Evolutionary conservation across 2,888 invertebrate species (phyloP), one percentile per base, ranked within the genome.

Genomic region (Prosopocoilus inquinatus): DNA sequence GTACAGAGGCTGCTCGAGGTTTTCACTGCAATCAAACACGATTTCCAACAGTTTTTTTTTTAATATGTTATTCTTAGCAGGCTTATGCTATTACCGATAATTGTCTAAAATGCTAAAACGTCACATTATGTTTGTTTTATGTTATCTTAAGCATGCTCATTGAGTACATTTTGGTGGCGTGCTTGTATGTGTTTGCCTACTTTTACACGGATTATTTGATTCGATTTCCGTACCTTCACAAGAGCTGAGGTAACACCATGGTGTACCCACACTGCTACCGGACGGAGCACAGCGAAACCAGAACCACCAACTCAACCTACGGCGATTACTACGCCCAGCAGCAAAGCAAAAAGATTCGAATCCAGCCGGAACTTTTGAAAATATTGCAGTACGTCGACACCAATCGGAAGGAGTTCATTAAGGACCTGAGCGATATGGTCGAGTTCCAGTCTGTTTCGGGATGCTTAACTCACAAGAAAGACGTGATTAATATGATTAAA

Each of bases 371-470:
- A 1, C 62, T 80, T 28, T 53, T 75, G 11, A 73, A 72, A 59
- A 69, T 78, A 52, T 68, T 77, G 36, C 77, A 77, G 54, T 73
- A 72, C 54, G 68, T 79, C 20, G 79, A 79, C 62, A 69, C 72
- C 1, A 69, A 74, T 47, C 65, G 67, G 28, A 59, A 66, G 44
- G 55, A 59, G 38, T 75, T 73, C 55, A 57, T 75, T 4, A 59
- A 69, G 0, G 72, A 79, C 57, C 62, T 79, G 32, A 64, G 61
- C 33, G 66, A 76, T 51, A 68, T 73, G 5, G 69, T 79, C 0
- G 64, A 69, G 52, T 74, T 79, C 49, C 71, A 71, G 50, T 77
- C 77, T 2, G 63, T 78, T 11, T 76, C 77, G 32, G 70, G 72
- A 1, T 63, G 71, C 53, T 50, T 68, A n/a, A 62, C 68, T 46